A percentile compares a stretch with the other conserved stretches of the same genome.
Conservation (phyloP, 2,113 vertebrate species). For the Sitta europaea region DNA sequence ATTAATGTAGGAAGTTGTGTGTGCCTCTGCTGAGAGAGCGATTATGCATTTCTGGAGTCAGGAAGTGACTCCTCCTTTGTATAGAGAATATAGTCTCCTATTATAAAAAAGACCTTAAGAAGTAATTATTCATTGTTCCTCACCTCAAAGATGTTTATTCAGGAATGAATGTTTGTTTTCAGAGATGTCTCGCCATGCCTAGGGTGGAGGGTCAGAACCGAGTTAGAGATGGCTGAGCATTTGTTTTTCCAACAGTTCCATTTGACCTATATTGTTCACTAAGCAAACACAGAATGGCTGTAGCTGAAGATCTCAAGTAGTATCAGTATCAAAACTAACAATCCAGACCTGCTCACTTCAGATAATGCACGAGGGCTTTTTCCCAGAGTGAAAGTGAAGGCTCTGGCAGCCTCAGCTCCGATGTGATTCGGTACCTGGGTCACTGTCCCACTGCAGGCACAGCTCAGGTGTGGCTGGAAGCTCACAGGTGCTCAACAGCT, state of each 20-base stretch:
- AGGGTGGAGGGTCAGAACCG: neutral
- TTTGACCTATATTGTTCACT: conserved; percentile 29
- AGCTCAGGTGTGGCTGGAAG: neutral
- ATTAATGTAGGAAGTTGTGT: neutral
- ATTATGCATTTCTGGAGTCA: conserved; percentile 23
- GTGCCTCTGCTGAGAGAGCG: neutral
- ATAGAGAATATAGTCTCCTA: conserved; percentile 15
- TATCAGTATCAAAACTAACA: neutral
- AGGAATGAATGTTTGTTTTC: conserved; percentile 50
- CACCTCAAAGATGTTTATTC: conserved; percentile 59
- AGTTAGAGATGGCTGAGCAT: neutral
- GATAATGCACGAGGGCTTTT: neutral
- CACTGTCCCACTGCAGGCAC: neutral
- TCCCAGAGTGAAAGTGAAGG: neutral
- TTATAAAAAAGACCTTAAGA: conserved; percentile 42
- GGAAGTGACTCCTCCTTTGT: conserved; percentile 61
- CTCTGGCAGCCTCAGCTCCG: neutral
- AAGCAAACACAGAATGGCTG: neutral
- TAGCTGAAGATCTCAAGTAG: neutral
- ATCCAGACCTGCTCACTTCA: neutral
- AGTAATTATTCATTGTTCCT: conserved; percentile 66
- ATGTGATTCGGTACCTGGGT: rapidly evolving
- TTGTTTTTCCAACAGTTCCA: conserved; percentile 43
- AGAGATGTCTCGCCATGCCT: neutral
- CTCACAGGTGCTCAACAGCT: neutral